Percentiles rank a stretch among this genome's conserved stretches.
Conservation (phyloP, 2,113 vertebrate species). For the Indri indri region DNA sequence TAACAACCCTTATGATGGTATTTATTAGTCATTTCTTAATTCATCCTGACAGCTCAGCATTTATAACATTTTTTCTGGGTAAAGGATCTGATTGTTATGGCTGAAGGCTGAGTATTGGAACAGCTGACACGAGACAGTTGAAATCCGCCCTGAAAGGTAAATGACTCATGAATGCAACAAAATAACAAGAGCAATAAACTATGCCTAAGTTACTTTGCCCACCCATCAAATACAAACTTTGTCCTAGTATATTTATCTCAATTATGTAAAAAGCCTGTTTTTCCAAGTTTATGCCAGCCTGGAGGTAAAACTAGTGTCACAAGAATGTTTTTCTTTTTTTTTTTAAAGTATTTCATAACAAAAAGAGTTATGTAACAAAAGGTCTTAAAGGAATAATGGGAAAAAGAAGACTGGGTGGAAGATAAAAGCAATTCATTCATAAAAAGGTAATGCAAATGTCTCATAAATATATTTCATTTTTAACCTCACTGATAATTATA, state of each 20-base stretch:
- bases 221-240: background rate
- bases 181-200: background rate
- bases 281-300: background rate
- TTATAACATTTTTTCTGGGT: background rate
- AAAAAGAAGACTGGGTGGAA: background rate
- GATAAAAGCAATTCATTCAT: background rate
- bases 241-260: background rate
- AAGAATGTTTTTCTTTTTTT: background rate
- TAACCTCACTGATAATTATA: background rate
- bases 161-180: background rate
- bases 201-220: background rate
- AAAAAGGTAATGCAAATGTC: background rate
- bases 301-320: background rate
- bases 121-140: background rate
- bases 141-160: background rate
- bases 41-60: background rate
- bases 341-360: background rate
- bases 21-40: conserved; percentile 13
- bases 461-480: background rate
- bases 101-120: background rate
- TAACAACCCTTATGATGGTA: background rate
- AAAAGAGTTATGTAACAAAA: background rate
- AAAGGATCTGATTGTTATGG: background rate
- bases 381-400: background rate
- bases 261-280: background rate